Conservation (phyloP, 2,113 vertebrate species). For the Cottus gobio region DNA sequence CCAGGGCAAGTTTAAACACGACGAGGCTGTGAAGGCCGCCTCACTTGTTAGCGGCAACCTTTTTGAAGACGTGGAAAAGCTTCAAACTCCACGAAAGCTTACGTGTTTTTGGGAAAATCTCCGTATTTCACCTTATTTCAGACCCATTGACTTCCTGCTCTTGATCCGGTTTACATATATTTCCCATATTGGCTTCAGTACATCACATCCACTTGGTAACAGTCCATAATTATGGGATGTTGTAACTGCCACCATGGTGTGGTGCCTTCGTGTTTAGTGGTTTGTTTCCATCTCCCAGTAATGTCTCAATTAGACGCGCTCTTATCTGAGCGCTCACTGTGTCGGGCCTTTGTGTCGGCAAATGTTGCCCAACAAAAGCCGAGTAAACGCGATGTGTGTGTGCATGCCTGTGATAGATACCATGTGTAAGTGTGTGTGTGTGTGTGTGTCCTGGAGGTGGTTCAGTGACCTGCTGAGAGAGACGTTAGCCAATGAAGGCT, state of each 20-base stretch:
- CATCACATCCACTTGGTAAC: background rate
- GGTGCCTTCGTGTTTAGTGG: background rate
- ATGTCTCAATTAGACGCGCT: slow-evolving; percentile 53
- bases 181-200: background rate
- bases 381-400: slow-evolving; percentile 49
- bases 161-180: background rate
- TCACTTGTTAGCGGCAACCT: background rate
- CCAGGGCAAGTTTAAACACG: background rate
- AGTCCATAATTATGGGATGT: background rate
- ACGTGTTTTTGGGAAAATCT: too few species aligned
- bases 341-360: slow-evolving; percentile 54
- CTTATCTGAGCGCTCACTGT: slow-evolving; percentile 56
- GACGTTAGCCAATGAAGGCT: slow-evolving; percentile 74
- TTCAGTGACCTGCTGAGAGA: slow-evolving; percentile 46
- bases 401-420: slow-evolving; percentile 42
- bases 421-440: slow-evolving; percentile 36
- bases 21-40: background rate
- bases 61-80: background rate
- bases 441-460: slow-evolving; percentile 57
- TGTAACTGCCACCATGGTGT: slow-evolving; percentile 1
- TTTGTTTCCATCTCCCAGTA: slow-evolving; percentile 37
- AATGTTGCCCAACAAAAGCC: slow-evolving; percentile 63
- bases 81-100: too few species aligned
- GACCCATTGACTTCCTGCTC: too few species aligned
- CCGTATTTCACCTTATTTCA: too few species aligned